Base-by-base conservation (phyloP, 92 coral and sea anemone genomes). In the Epizoanthus stellaris region DNA sequence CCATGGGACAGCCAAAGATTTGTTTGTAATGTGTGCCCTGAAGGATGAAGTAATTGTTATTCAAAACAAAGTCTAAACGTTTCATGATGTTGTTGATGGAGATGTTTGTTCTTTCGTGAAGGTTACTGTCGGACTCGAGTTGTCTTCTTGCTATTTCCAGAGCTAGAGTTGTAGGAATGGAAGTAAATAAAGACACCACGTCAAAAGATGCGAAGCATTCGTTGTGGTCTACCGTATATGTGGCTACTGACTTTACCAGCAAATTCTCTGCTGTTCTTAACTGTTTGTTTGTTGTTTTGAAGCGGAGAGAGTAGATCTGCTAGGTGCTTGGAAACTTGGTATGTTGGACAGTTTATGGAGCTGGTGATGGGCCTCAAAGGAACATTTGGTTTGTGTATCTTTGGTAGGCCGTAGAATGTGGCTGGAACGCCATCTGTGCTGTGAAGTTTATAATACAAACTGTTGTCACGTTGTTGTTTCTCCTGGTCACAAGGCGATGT, bases 241-340 rank as follows among this genome's bases (percentile, higher is more conserved):
- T 47, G 25, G 80, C 21, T 20, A 45, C 25, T n/a, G n/a, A n/a
- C 56, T 47, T 47, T 43, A 6, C 70, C 2, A 73, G 80, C 36
- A 80, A 87, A 70, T 17, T 80, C 82, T 77, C 30, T 40, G 30
- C 85, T 77, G 62, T 86, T 79, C 25, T 57, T 80, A 19, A 86
- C 71, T 21, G 68, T 13, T 39, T 79, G 61, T 66, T n/a, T 64
- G 61, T 87, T 87, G 76, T 69, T 47, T 3, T 36, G 45, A 68
- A 79, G 77, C 7, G 42, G 80, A 4, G 67, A 67, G 19, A 87
- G 58, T 9, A 86, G 11, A 8, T 80, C 10, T 23, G 89, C 80
- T 67, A 86, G 61, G 30, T 67, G 36, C 43, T 69, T 86, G n/a
- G 86, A 79, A 17, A 80, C 7, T 68, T 79, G 85, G 60, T 86